Evolutionary conservation across 2,888 invertebrate species (phyloP), one percentile per base, ranked within the genome.

Genomic region (Drosophila cracens): DNA sequence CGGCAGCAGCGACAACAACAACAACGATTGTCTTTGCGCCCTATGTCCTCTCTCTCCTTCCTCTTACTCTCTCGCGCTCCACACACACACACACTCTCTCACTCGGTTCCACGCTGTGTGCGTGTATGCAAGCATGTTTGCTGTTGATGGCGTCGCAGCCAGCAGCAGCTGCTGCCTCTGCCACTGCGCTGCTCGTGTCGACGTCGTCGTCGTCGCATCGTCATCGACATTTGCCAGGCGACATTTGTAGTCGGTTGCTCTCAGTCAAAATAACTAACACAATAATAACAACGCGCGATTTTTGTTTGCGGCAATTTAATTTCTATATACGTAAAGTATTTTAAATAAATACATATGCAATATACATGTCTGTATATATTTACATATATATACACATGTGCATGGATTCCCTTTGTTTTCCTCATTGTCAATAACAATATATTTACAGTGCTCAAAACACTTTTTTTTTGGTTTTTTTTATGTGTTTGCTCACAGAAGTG

Each of bases 221-320:
- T 56, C 81, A 70, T 71, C 75, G 69, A 73, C 71, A 80, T 74
- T 79, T 75, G 80, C 69, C 67, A 66, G 66, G 72, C 76, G 79
- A 81, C 78, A 74, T 81, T 81, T 75, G 60, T 78, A 67, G 75
- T 81, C 63, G 76, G 67, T 52, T 67, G 67, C 56, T 52, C 69
- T 79, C 70, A 77, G 78, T 76, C 74, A 67, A 76, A 81, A 81
- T 70, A 81, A 72, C 70, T 78, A 81, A 69, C 68, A 71, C 73
- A 79, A 75, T 59, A 78, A 78, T 64, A 78, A 72, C 78, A 75
- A 72, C 74, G 54, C 61, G 69, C 51, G 58, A 66, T 63, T 65
- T 72, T 64, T 66, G 66, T 74, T 77, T 71, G 70, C 65, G 70
- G 74, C 65, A 74, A 62, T 70, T 76, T 58, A 49, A 74, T 74